phyloP scores from a whole-genome alignment of 2,888 invertebrate species.

The Candidula unifasciata region DNA sequence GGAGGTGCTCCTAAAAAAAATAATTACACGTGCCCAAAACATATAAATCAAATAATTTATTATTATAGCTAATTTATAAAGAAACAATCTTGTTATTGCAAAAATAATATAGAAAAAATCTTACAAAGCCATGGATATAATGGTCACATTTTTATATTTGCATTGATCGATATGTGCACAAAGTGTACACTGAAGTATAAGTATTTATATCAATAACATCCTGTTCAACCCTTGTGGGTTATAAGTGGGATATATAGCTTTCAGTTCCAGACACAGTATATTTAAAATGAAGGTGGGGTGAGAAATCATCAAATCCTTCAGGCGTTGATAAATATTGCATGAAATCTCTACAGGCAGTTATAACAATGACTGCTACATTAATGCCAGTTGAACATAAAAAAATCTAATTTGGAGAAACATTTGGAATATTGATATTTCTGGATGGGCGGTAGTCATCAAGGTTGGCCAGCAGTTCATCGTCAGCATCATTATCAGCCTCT shows the following conservation, averaged over 20 bases:
- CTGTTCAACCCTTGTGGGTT: too few species aligned
- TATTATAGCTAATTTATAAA: background rate
- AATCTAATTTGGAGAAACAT: too few species aligned
- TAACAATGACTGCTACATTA: background rate
- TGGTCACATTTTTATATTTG: background rate
- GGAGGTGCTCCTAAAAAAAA: too few species aligned
- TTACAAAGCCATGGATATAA: too few species aligned
- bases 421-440: background rate
- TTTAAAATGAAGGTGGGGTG: background rate
- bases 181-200: background rate
- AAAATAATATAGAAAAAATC: too few species aligned
- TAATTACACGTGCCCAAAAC: background rate
- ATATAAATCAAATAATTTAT: background rate
- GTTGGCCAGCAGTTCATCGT: background rate
- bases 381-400: background rate
- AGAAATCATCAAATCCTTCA: background rate
- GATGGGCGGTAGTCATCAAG: background rate
- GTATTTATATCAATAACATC: too few species aligned
- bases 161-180: constrained; percentile 13
- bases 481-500: background rate
- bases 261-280: background rate
- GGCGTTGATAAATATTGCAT: background rate
- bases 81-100: too few species aligned
- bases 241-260: too few species aligned
- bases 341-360: background rate